phyloP scores from a whole-genome alignment of 2,113 vertebrate species.

The Vanacampus margaritifer region DNA sequence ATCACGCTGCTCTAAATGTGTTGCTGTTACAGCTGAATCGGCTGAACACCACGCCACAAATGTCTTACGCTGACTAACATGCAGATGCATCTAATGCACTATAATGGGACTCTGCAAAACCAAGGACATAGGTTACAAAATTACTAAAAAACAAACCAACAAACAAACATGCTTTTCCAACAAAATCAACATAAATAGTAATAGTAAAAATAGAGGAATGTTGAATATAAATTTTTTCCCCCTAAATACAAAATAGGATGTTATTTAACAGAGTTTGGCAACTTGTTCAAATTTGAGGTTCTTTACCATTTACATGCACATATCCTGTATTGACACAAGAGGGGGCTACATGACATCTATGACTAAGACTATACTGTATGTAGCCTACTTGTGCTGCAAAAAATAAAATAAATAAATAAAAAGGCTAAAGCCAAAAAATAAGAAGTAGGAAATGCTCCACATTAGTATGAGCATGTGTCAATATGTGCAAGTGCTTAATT shows the following conservation, averaged over 20 bases:
- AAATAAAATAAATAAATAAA: not conserved
- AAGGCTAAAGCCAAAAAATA: too few relatives aligned
- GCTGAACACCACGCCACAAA: not conserved
- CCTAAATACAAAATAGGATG: too few relatives aligned
- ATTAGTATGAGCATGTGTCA: not conserved
- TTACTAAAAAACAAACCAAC: not conserved
- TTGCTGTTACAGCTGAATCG: not conserved
- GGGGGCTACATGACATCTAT: slow-evolving; percentile 40
- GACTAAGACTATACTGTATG: not conserved
- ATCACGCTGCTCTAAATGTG: not conserved
- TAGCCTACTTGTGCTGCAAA: not conserved
- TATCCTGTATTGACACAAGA: slow-evolving; percentile 46
- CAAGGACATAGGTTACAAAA: not conserved
- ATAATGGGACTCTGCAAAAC: not conserved
- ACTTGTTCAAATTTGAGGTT: not conserved
- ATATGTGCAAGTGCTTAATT: not conserved
- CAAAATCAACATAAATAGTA: not conserved
- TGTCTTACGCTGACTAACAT: not conserved
- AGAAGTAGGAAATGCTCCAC: not conserved
- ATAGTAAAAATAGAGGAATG: not conserved
- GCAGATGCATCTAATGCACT: not conserved
- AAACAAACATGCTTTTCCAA: not conserved
- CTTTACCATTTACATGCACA: slow-evolving; percentile 31
- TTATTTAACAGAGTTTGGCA: not conserved
- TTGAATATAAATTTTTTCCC: not conserved